Conservation (phyloP, 2,113 vertebrate genomes). For the Hymenochirus boettgeri region DNA sequence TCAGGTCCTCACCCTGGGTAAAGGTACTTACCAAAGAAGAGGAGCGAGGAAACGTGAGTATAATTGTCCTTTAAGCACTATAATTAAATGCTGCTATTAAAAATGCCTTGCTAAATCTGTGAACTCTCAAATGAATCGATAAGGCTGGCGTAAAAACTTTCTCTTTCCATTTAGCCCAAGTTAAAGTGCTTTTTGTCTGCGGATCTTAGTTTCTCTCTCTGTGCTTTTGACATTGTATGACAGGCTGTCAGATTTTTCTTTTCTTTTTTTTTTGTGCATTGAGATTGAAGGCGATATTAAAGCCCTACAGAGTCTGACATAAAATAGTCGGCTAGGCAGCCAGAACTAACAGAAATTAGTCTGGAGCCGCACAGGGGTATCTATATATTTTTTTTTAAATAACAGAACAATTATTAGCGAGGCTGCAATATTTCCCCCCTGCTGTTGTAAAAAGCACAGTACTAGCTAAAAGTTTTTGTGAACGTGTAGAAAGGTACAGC, state of each 20-base stretch:
- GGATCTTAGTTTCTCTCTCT: constrained; percentile 11
- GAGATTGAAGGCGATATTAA: constrained; percentile 30
- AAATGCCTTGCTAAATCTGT: too few species aligned
- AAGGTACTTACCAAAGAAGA: too few species aligned
- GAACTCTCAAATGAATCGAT: too few species aligned
- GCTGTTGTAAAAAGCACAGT: too few species aligned
- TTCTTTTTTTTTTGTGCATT: constrained; percentile 24
- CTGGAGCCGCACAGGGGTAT: too few species aligned
- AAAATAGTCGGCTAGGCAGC: constrained; percentile 5
- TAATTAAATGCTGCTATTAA: too few species aligned
- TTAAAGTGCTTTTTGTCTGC: constrained; percentile 8
- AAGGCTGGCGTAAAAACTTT: constrained; percentile 14
- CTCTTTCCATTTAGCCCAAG: background rate
- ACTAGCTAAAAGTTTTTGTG: too few species aligned
- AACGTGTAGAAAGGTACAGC: too few species aligned
- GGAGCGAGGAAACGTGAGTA: too few species aligned
- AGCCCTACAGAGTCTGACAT: constrained; percentile 22
- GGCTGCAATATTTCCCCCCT: background rate
- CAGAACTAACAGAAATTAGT: constrained; percentile 1
- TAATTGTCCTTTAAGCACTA: too few species aligned
- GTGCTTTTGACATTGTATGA: constrained; percentile 28
- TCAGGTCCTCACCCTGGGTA: too few species aligned
- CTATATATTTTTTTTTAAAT: constrained; percentile 8
- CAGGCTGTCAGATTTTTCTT: constrained; percentile 34
- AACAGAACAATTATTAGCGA: constrained; percentile 18